A percentile compares a stretch with the other conserved stretches of the same genome.
phyloP scores from a whole-genome alignment of 2,113 vertebrate genomes.

The Empidonax alnorum region DNA sequence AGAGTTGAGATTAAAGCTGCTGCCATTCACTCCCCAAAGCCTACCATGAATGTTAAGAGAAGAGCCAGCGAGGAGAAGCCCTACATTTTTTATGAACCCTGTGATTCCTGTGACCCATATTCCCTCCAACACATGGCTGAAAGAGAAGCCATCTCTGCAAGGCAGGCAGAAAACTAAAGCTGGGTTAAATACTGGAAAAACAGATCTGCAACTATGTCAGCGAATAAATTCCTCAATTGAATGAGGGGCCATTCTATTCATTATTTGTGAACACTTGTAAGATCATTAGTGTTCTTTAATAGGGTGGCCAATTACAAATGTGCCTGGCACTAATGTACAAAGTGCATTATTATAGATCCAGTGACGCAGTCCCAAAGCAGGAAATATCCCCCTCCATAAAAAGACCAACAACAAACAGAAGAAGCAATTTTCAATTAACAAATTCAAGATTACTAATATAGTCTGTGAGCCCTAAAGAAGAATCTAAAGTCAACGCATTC shows the following conservation, averaged over 20 bases:
- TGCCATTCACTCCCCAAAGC: background rate
- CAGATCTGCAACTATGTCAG: slow-evolving; percentile 51
- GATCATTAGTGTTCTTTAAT: slow-evolving; percentile 64
- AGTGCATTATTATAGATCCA: slow-evolving; percentile 58
- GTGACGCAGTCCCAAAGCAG: slow-evolving; percentile 18
- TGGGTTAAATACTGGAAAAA: slow-evolving; percentile 48
- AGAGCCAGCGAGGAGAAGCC: background rate
- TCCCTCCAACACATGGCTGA: background rate
- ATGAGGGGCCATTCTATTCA: slow-evolving; percentile 46
- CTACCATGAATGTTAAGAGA: background rate
- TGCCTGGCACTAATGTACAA: slow-evolving; percentile 56
- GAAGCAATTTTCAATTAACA: slow-evolving; percentile 63
- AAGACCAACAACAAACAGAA: slow-evolving; percentile 56
- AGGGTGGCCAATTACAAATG: slow-evolving; percentile 51
- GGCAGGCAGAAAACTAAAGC: slow-evolving; percentile 19
- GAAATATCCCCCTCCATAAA: slow-evolving; percentile 45
- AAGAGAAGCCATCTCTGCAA: slow-evolving; percentile 15
- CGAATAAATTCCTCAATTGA: slow-evolving; percentile 55
- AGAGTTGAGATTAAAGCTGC: background rate
- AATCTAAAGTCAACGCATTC: background rate
- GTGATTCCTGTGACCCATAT: background rate
- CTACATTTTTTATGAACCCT: background rate
- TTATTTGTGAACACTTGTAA: slow-evolving; percentile 57
- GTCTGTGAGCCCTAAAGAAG: slow-evolving; percentile 41
- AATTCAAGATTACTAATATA: slow-evolving; percentile 34